Evolutionary conservation across 1,140 invertebrate species (phyloP).

Genomic region (Sitophilus oryzae): DNA sequence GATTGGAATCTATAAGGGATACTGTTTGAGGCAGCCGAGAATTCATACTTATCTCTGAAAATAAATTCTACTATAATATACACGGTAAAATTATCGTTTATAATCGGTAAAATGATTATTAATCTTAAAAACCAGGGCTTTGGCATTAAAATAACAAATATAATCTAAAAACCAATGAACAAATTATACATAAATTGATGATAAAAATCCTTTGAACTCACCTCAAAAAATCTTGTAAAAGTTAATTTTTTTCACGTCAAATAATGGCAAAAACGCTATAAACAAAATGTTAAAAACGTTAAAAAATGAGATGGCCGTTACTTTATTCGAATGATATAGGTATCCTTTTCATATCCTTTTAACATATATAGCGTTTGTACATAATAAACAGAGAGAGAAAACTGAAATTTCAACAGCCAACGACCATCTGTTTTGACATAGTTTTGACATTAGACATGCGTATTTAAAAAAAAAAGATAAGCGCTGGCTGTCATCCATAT

Average conservation of each 20-base stretch:
- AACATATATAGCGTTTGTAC: no score
- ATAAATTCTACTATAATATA: background rate
- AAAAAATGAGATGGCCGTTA: background rate
- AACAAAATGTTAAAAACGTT: background rate
- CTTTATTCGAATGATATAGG: background rate
- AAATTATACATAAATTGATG: background rate
- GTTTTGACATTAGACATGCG: no score
- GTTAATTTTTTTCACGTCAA: slow-evolving; percentile 4
- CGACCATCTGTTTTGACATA: background rate
- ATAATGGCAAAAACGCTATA: slow-evolving; percentile 1
- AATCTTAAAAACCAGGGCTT: no score
- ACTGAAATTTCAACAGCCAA: background rate
- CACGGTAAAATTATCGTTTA: no score
- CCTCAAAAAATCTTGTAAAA: slow-evolving; percentile 4
- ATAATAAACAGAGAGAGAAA: background rate
- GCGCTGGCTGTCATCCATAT: background rate
- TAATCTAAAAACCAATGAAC: background rate
- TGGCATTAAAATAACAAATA: no score
- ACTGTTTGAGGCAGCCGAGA: background rate
- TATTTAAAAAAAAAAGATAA: no score
- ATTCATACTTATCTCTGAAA: slow-evolving; percentile 3
- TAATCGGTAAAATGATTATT: no score
- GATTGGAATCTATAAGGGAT: slow-evolving; percentile 4
- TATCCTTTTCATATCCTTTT: no score
- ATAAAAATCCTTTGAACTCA: background rate